phyloP scores from a whole-genome alignment of 2,113 vertebrate species.

The Gymnobelideus leadbeateri region DNA sequence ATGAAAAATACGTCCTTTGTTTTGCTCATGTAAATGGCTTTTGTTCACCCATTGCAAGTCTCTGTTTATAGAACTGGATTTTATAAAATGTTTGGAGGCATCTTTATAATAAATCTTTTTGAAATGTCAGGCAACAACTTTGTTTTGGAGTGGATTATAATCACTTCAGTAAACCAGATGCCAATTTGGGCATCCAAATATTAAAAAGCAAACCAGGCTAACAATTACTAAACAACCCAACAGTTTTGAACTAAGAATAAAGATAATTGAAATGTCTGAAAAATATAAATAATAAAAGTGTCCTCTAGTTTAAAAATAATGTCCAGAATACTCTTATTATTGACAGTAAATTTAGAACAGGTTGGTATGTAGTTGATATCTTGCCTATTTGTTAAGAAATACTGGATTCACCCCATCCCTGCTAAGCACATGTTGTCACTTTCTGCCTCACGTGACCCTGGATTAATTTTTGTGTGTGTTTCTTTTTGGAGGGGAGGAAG shows the following conservation, averaged over 20 bases:
- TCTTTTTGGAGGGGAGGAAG: too few species aligned
- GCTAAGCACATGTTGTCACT: background rate
- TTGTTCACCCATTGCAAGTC: slow-evolving; percentile 71
- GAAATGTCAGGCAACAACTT: slow-evolving; percentile 74
- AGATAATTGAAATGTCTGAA: slow-evolving; percentile 66
- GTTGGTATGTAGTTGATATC: background rate
- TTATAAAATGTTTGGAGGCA: slow-evolving; percentile 74
- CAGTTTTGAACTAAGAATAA: slow-evolving; percentile 74
- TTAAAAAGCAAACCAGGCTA: slow-evolving; percentile 61
- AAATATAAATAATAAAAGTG: slow-evolving; percentile 72
- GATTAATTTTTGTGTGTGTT: background rate
- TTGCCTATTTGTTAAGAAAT: background rate
- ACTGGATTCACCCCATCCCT: background rate
- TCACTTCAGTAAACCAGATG: slow-evolving; percentile 66
- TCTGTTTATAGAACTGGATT: slow-evolving; percentile 76
- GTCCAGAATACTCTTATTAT: slow-evolving; percentile 72
- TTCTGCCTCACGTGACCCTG: background rate
- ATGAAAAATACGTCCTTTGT: slow-evolving; percentile 76
- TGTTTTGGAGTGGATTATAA: slow-evolving; percentile 70
- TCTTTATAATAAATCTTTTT: slow-evolving; percentile 72
- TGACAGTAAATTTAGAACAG: slow-evolving; percentile 74
- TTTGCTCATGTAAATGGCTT: slow-evolving; percentile 78
- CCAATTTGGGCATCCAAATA: slow-evolving; percentile 74
- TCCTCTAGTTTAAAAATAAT: slow-evolving; percentile 77
- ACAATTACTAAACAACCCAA: slow-evolving; percentile 57